A percentile compares a stretch with the other conserved stretches of the same genome.
Evolutionary conservation across 2,113 vertebrate species (phyloP).

Genomic region (Progne subis): DNA sequence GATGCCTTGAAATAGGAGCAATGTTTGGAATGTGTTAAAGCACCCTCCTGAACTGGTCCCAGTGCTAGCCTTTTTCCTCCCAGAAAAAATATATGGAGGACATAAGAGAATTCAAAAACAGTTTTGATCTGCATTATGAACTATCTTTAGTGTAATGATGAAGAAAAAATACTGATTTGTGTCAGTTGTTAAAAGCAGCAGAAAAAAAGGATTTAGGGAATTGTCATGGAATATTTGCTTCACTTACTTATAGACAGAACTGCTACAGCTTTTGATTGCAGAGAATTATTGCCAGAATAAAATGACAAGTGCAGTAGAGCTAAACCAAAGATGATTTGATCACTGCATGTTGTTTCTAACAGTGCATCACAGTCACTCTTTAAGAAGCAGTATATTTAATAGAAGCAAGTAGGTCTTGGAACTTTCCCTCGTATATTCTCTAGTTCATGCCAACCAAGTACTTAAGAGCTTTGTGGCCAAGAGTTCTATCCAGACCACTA

Average conservation of each 20-base stretch:
- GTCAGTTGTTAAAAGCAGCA: not conserved
- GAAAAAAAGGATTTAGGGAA: not conserved
- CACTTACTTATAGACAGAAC: not conserved
- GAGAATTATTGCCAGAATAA: not conserved
- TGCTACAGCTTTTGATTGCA: not conserved
- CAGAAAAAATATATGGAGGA: constrained; percentile 11
- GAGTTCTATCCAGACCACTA: not conserved
- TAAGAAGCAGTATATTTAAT: not conserved
- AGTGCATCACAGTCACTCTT: not conserved
- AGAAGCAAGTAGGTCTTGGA: not conserved
- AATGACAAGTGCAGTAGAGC: not conserved
- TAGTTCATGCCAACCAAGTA: not conserved
- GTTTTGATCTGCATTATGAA: not conserved
- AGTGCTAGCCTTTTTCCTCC: not conserved
- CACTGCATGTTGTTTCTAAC: not conserved
- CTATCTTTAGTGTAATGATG: not conserved
- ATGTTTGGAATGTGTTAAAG: not conserved
- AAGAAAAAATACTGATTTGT: not conserved
- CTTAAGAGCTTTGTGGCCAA: not conserved
- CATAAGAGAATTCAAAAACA: not conserved
- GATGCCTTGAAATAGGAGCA: not conserved
- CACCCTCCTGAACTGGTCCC: not conserved
- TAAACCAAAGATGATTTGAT: not conserved
- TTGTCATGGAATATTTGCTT: not conserved
- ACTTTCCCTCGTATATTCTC: not conserved